A percentile compares a stretch with the other conserved stretches of the same genome.
Evolutionary conservation across 2,113 vertebrate species (phyloP).

Genomic region (Myodes glareolus): DNA sequence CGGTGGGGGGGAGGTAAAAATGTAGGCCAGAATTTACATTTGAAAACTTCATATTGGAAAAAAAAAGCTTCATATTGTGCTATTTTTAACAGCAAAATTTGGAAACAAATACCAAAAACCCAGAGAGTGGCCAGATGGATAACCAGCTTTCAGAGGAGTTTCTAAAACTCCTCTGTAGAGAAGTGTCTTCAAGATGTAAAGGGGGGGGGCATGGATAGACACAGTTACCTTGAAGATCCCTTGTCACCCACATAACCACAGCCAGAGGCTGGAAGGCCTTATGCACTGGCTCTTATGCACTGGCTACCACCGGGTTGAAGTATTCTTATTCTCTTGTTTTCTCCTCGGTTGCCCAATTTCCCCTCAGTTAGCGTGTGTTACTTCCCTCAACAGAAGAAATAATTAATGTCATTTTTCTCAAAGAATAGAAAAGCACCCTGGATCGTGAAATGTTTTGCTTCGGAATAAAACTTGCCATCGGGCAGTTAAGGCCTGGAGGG

Average conservation of each 20-base stretch:
- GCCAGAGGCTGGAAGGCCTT: neutral
- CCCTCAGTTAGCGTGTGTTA: neutral
- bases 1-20: neutral
- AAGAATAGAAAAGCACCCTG: neutral
- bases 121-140: neutral
- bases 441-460: neutral
- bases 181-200: neutral
- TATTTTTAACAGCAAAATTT: constrained; percentile 27
- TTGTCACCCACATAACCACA: neutral
- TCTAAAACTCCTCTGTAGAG: neutral
- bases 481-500: neutral
- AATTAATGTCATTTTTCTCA: neutral
- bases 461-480: neutral
- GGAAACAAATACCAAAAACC: neutral
- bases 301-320: neutral
- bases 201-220: neutral
- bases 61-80: neutral
- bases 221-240: neutral
- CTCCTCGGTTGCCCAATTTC: constrained; percentile 26
- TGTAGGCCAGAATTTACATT: neutral
- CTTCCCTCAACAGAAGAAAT: neutral
- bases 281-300: neutral
- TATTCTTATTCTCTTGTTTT: neutral
- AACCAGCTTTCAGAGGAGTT: neutral
- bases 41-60: neutral